Conservation (phyloP, 1,140 invertebrate species). For the Hypsibius dujardini region DNA sequence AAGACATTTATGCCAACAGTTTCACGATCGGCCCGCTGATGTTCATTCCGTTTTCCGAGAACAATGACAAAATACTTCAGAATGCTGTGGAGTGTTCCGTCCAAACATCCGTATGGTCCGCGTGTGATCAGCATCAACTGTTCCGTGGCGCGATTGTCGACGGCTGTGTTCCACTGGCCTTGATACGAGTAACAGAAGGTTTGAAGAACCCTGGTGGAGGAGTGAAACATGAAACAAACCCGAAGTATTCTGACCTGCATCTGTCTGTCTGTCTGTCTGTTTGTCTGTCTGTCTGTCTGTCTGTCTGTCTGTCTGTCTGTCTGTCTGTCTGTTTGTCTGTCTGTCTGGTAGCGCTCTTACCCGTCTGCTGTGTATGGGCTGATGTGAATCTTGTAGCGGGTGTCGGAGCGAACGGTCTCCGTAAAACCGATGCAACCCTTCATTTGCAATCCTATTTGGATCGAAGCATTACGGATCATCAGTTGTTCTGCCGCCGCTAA, state of each 20-base stretch:
- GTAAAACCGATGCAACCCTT: not conserved
- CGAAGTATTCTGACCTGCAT: too few relatives aligned
- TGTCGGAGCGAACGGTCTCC: not conserved
- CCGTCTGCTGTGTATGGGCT: not conserved
- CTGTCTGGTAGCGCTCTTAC: not conserved
- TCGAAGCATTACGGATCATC: not conserved
- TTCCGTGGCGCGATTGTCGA: not conserved
- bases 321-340: too few relatives aligned
- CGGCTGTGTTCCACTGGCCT: not conserved
- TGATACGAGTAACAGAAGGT: conserved; percentile 14
- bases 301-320: too few relatives aligned
- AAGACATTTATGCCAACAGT: not conserved
- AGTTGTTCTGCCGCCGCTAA: not conserved
- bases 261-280: too few relatives aligned
- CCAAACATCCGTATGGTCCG: conserved; percentile 6
- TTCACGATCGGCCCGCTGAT: conserved; percentile 3
- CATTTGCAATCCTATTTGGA: not conserved
- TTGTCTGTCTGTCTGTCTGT: too few relatives aligned
- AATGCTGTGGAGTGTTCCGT: not conserved
- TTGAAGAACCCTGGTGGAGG: not conserved
- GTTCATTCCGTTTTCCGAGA: conserved; percentile 12
- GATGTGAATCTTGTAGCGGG: not conserved
- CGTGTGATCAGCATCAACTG: conserved; percentile 4
- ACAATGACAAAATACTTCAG: not conserved
- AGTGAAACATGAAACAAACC: too few relatives aligned